phyloP scores from a whole-genome alignment of 2,113 vertebrate genomes.

The Australoheros scitulus region DNA sequence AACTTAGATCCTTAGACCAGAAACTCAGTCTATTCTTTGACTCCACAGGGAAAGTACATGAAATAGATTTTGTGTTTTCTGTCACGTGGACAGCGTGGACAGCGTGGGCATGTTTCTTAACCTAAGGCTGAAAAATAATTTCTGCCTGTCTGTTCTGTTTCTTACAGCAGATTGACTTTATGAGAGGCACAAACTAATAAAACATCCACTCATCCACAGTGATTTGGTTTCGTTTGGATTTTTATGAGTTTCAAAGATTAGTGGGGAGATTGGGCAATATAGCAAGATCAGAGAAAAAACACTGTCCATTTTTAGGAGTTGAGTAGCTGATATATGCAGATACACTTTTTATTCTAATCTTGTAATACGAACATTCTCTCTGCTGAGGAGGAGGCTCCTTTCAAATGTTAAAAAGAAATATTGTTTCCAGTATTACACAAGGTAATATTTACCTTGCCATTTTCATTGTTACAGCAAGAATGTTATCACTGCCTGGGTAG shows the following conservation, averaged over 20 bases:
- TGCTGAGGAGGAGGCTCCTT: slow-evolving; percentile 19
- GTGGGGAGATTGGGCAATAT: not conserved
- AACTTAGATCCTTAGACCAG: no score
- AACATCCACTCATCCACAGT: no score
- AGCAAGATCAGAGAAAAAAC: not conserved
- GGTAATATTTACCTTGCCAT: slow-evolving; percentile 54
- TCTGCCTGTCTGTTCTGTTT: no score
- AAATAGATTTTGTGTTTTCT: no score
- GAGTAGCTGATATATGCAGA: not conserved
- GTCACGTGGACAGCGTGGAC: no score
- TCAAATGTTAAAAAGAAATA: slow-evolving; percentile 33
- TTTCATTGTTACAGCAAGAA: slow-evolving; percentile 10
- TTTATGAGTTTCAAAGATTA: not conserved
- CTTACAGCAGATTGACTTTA: not conserved
- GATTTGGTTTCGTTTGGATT: no score
- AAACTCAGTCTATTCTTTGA: no score
- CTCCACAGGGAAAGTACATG: no score
- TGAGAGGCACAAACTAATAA: no score
- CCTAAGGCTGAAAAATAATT: no score
- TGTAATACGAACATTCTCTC: slow-evolving; percentile 6
- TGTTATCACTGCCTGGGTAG: not conserved
- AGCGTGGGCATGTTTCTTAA: no score
- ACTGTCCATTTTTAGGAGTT: not conserved
- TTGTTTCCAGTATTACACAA: slow-evolving; percentile 16
- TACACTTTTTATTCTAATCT: not conserved